Percentiles rank a stretch among this genome's conserved stretches.
Evolutionary conservation across 2,888 invertebrate species (phyloP).

Genomic region (Ophioninae sp.): DNA sequence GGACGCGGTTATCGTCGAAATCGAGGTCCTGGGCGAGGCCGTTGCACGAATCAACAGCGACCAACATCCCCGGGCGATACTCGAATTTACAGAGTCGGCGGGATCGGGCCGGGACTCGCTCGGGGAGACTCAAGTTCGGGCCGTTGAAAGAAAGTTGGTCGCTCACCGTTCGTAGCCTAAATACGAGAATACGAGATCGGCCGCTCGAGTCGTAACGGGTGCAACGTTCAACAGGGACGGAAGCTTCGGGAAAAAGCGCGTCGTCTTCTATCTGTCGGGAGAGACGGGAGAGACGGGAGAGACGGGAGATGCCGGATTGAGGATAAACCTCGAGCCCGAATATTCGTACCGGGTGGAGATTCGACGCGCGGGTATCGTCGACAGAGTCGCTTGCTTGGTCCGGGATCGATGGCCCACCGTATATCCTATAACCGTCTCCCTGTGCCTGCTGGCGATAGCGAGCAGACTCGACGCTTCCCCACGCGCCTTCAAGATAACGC

Average conservation of each 20-base stretch:
- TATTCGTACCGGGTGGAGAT: conserved; percentile 84
- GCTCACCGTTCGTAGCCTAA: background rate
- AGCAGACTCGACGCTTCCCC: conserved; percentile 70
- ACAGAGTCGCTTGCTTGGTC: conserved; percentile 74
- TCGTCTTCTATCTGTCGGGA: conserved; percentile 40
- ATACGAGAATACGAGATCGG: background rate
- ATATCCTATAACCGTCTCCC: conserved; percentile 85
- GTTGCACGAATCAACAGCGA: background rate
- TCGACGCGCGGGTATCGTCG: conserved; percentile 79
- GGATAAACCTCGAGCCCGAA: conserved; percentile 86
- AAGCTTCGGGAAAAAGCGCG: conserved; percentile 33
- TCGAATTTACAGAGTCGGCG: conserved; percentile 36
- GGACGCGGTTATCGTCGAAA: conserved; percentile 70
- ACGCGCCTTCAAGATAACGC: conserved; percentile 59
- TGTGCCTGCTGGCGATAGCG: conserved; percentile 79
- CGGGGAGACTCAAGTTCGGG: conserved; percentile 45
- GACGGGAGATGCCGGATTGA: conserved; percentile 76
- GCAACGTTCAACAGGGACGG: conserved; percentile 34
- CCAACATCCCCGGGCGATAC: conserved; percentile 37
- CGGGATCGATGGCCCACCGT: conserved; percentile 81
- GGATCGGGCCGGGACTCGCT: background rate
- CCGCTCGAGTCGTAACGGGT: too few species aligned
- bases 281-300: conserved; percentile 35
- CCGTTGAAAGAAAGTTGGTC: conserved; percentile 25
- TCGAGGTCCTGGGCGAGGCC: conserved; percentile 35